Conservation (phyloP, 2,797 vertebrate genomes). For the Hemibagrus guttatus region DNA sequence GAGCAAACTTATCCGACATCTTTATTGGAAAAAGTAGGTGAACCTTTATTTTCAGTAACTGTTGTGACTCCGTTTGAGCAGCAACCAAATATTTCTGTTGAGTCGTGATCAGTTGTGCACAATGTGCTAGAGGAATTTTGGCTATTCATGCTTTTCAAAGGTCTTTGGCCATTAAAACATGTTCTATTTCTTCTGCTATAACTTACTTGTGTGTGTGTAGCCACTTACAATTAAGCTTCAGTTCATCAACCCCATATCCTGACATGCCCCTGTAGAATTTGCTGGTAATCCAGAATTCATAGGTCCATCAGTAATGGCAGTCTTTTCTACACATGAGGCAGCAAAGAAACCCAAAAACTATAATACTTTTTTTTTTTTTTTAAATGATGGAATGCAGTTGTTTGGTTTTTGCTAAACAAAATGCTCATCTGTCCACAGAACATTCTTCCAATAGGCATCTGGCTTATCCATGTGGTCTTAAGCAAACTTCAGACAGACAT, state of each 20-base stretch:
- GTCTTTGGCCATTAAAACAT: background rate
- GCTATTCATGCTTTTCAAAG: background rate
- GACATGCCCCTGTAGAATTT: background rate
- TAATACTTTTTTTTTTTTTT: background rate
- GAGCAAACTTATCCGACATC: too few species aligned
- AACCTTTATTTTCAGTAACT: too few species aligned
- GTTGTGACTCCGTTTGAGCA: background rate
- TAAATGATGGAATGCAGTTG: background rate
- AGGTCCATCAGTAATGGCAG: background rate
- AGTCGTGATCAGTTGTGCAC: background rate
- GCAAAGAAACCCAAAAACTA: background rate
- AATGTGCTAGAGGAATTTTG: background rate
- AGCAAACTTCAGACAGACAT: too few species aligned
- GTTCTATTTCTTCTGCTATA: background rate
- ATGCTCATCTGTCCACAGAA: background rate
- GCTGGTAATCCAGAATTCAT: background rate
- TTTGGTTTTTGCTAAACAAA: background rate
- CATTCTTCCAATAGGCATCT: background rate
- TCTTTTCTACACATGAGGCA: background rate
- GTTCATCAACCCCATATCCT: background rate
- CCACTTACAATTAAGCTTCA: background rate
- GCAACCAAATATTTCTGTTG: background rate
- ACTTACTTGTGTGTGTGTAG: background rate
- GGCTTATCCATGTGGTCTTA: background rate
- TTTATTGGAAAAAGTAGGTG: too few species aligned